Conservation (phyloP, 2,888 invertebrate species). For the Pycnomerus fuliginosus region DNA sequence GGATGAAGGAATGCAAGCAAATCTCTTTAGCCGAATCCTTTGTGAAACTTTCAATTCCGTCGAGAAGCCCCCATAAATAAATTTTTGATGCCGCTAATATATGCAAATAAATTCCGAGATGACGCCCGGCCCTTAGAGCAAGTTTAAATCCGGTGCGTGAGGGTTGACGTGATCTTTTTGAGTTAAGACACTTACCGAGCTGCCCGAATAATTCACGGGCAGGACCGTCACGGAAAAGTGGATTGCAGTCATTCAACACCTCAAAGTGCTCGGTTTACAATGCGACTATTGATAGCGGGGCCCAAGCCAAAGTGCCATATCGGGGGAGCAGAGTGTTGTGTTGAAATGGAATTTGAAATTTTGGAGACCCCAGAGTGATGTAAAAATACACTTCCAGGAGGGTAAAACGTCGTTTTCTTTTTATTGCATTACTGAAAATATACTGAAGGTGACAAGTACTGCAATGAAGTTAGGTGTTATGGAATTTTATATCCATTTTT, state of each 20-base stretch:
- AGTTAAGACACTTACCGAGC: constrained; percentile 23
- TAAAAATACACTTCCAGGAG: constrained; percentile 54
- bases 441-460: constrained; percentile 52
- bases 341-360: constrained; percentile 56
- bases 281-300: constrained; percentile 45
- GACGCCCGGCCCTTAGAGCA: too few species aligned
- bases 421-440: constrained; percentile 53
- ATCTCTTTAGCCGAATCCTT: too few species aligned
- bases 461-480: constrained; percentile 52
- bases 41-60: too few species aligned
- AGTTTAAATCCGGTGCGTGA: too few species aligned
- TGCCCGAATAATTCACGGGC: constrained; percentile 34
- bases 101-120: too few species aligned
- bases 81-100: too few species aligned
- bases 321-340: constrained; percentile 38
- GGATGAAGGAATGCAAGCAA: too few species aligned
- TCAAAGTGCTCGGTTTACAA: constrained; percentile 51
- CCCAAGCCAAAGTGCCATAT: constrained; percentile 43
- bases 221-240: constrained; percentile 39
- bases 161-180: too few species aligned
- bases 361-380: constrained; percentile 53
- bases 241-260: constrained; percentile 49
- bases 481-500: constrained; percentile 54
- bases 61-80: too few species aligned
- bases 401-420: constrained; percentile 52